phyloP scores from a whole-genome alignment of 64 coral and sea anemone species.

The Pocillopora damicornis region DNA sequence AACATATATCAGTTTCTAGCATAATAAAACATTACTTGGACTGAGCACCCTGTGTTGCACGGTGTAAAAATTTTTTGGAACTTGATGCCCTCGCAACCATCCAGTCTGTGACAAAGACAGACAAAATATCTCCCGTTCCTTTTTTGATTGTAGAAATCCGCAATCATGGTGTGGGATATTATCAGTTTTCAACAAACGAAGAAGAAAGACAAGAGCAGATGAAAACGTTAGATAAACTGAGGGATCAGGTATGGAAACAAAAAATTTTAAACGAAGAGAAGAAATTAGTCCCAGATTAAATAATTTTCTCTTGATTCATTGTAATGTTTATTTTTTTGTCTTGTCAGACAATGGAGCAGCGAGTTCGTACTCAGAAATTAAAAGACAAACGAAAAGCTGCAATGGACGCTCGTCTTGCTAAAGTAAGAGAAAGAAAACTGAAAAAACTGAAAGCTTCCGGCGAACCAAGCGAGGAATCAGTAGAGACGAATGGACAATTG shows the following conservation, averaged over 20 bases:
- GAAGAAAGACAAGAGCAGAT: slow-evolving; percentile 89
- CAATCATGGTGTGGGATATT: slow-evolving; percentile 91
- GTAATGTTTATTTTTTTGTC: neutral
- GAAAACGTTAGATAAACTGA: slow-evolving; percentile 76
- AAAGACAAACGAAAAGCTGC: slow-evolving; percentile 91
- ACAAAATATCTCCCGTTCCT: neutral
- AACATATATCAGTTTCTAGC: no score
- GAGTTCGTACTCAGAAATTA: slow-evolving; percentile 71
- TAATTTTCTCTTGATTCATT: neutral
- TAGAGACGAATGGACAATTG: neutral
- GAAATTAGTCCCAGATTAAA: neutral
- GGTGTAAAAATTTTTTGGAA: no score
- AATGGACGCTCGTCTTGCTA: slow-evolving; percentile 84
- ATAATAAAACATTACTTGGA: no score
- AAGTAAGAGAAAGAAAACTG: slow-evolving; percentile 81
- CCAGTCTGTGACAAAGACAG: no score
- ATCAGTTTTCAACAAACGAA: slow-evolving; percentile 91
- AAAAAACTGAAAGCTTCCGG: slow-evolving; percentile 66
- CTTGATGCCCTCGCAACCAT: no score
- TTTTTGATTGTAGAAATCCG: slow-evolving; percentile 66
- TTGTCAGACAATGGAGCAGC: slow-evolving; percentile 85
- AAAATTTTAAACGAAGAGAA: neutral
- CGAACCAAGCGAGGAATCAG: slow-evolving; percentile 17
- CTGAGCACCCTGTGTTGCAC: no score
- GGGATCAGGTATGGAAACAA: slow-evolving; percentile 65